Evolutionary conservation across 2,888 invertebrate species (phyloP).

Genomic region (Athripsodes cinereus): DNA sequence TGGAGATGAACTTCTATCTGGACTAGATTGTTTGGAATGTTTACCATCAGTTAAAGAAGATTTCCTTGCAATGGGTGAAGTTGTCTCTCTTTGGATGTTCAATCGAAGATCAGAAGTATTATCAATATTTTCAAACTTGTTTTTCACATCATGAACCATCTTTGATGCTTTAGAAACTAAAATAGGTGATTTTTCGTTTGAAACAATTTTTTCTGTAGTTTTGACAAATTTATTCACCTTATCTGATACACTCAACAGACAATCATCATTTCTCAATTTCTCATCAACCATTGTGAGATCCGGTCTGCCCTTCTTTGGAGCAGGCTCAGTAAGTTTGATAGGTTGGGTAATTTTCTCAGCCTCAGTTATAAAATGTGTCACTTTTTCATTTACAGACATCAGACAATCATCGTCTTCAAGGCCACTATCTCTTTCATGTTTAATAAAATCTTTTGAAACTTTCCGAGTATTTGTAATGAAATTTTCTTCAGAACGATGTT

Average conservation of each 20-base stretch:
- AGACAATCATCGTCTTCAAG: constrained; percentile 52
- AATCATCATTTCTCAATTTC: constrained; percentile 53
- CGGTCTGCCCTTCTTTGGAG: constrained; percentile 44
- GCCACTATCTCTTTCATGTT: constrained; percentile 31
- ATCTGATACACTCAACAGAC: constrained; percentile 57
- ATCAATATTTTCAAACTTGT: constrained; percentile 28
- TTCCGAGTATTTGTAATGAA: constrained; percentile 63
- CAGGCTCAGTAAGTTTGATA: constrained; percentile 35
- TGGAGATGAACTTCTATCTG: constrained; percentile 22
- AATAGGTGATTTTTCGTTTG: constrained; percentile 39
- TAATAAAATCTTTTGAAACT: constrained; percentile 39
- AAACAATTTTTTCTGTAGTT: constrained; percentile 51
- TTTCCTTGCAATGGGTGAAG: constrained; percentile 34
- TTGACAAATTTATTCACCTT: constrained; percentile 60
- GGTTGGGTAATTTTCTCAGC: constrained; percentile 51
- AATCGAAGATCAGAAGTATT: constrained; percentile 30
- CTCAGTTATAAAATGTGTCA: constrained; percentile 56
- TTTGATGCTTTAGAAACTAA: constrained; percentile 39
- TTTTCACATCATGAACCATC: constrained; percentile 30
- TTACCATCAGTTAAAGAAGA: constrained; percentile 19
- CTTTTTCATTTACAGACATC: constrained; percentile 60
- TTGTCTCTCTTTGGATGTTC: constrained; percentile 33
- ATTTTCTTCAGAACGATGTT: constrained; percentile 54
- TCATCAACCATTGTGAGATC: constrained; percentile 52
- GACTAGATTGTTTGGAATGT: constrained; percentile 16